Percentiles rank a stretch among this genome's conserved stretches.
Evolutionary conservation across 2,888 invertebrate species (phyloP).

Genomic region (Rhingia rostrata): DNA sequence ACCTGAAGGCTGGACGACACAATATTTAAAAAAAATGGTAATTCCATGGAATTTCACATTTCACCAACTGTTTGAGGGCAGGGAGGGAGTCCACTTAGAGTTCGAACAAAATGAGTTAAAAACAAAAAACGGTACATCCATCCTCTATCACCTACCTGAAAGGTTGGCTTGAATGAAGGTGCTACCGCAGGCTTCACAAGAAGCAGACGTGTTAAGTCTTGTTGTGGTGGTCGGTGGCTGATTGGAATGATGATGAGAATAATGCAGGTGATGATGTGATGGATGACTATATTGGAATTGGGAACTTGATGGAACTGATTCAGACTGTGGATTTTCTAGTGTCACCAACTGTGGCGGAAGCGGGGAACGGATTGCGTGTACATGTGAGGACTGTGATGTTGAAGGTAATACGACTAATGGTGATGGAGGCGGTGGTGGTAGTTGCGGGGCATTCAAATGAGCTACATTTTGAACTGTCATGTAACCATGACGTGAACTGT

Average conservation of each 20-base stretch:
- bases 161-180: constrained; percentile 76
- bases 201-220: constrained; percentile 77
- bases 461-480: constrained; percentile 69
- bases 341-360: constrained; percentile 42
- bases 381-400: constrained; percentile 52
- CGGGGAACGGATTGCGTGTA: constrained; percentile 59
- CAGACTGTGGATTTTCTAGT: constrained; percentile 68
- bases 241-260: constrained; percentile 61
- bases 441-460: constrained; percentile 72
- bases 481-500: constrained; percentile 78
- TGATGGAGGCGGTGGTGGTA: constrained; percentile 67
- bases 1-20: constrained; percentile 39
- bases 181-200: constrained; percentile 80
- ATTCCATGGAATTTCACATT: constrained; percentile 14
- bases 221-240: constrained; percentile 54
- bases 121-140: constrained; percentile 76
- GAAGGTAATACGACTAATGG: constrained; percentile 43
- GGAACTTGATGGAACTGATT: constrained; percentile 56
- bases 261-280: constrained; percentile 64
- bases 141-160: constrained; percentile 83
- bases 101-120: constrained; percentile 15
- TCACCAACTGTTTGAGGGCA: neutral
- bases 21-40: constrained; percentile 4
- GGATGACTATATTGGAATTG: constrained; percentile 69
- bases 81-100: constrained; percentile 48